Base-by-base conservation (phyloP, 2,888 invertebrate species). In the Tromatobia lineatoria region DNA sequence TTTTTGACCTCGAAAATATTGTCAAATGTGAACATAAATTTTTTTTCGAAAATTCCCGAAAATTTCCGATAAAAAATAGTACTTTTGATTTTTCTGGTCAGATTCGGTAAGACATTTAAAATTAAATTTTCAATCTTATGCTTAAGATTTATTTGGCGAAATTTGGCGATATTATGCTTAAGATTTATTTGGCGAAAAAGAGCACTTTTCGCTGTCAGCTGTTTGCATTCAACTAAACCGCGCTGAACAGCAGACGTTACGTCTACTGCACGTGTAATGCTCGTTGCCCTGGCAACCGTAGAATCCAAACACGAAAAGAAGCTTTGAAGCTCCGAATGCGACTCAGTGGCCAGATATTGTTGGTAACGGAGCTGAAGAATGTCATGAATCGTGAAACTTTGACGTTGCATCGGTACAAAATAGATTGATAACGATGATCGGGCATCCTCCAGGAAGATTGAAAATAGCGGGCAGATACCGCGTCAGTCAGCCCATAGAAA, bases 381-480 rank as follows among this genome's bases (percentile, higher is more conserved):
- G 15, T 29, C 25, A 18, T 34, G 77, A 42, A 64, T 18, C 11
- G 18, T n/a, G 67, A 13, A 23, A 66, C 50, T 25, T 71, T 2
- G 34, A 23, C 18, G 25, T 25, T 10, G 18, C 18, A 29, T 45
- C 47, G 6, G 11, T 10, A 20, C 7, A 34, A 47, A 38, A 76
- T 54, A 10, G 13, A 20, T 66, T 54, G 45, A 7, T 52, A 75
- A 82, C 66, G 75, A 91, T 91, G 91, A 59, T 89, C 34, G 76
- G 78, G 29, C 87, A 87, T 67, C 76, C 77, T 54, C 81, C 80
- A 45, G 90, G 89, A n/a, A 91, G 88, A 79, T 86, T 88, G n/a
- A 93, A 92, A 87, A 91, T 93, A 77, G 91, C 92, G 6, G 90
- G 89, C 8, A 90, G 84, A 77, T 93, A 93, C 80, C 90, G 90